Evolutionary conservation across 2,888 invertebrate genomes (phyloP).

Genomic region (Lordiphosa andalusiaca): DNA sequence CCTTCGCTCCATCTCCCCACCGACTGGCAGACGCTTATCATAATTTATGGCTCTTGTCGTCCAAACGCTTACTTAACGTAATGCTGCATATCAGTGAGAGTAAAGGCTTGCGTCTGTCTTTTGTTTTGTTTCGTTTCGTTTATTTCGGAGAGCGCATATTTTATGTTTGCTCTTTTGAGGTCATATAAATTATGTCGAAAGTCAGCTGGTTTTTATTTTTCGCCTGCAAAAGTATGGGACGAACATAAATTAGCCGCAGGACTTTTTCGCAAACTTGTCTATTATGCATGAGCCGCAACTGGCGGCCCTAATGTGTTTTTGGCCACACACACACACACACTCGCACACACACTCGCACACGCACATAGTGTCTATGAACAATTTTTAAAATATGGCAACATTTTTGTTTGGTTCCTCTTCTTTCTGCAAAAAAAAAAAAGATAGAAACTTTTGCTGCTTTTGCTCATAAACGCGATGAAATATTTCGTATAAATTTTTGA

Average conservation of each 20-base stretch:
- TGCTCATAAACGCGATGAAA: conserved; percentile 49
- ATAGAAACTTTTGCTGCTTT: conserved; percentile 46
- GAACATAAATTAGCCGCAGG: conserved; percentile 59
- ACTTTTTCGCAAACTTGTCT: conserved; percentile 59
- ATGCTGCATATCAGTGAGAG: background rate
- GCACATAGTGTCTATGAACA: conserved; percentile 31
- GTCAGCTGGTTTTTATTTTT: conserved; percentile 19
- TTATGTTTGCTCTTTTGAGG: conserved; percentile 47
- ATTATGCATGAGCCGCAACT: conserved; percentile 57
- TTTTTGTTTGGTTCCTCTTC: conserved; percentile 12
- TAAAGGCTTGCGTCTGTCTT: conserved; percentile 3
- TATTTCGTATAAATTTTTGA: conserved; percentile 54
- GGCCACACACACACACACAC: conserved; percentile 28
- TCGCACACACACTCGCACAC: conserved; percentile 18
- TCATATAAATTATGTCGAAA: conserved; percentile 56
- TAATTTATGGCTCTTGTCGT: too few relatives aligned
- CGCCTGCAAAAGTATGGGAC: conserved; percentile 47
- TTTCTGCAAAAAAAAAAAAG: conserved; percentile 35
- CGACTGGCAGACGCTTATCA: too few relatives aligned
- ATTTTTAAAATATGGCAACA: conserved; percentile 52
- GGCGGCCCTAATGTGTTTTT: conserved; percentile 52
- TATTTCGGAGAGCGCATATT: conserved; percentile 45
- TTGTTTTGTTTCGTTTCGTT: conserved; percentile 5
- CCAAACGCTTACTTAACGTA: too few relatives aligned
- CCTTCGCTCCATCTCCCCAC: too few relatives aligned